phyloP scores from a whole-genome alignment of 2,888 invertebrate genomes.

The Trisateles emortualis region DNA sequence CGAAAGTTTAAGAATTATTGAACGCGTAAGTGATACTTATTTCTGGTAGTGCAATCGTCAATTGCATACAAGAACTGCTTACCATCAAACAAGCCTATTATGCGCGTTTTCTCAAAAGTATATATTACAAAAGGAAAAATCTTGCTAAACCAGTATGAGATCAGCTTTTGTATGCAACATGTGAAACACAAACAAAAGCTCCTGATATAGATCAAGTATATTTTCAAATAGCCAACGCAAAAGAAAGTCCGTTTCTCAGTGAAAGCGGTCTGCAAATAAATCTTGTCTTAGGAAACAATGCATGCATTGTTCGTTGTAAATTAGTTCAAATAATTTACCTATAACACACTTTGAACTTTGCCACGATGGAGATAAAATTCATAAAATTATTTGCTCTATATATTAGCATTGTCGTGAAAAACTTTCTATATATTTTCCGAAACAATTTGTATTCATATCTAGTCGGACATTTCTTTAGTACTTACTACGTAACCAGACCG shows the following conservation, averaged over 20 bases:
- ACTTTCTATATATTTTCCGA: constrained; percentile 24
- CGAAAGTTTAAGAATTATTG: too few relatives aligned
- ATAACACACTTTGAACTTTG: constrained; percentile 58
- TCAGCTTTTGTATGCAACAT: constrained; percentile 21
- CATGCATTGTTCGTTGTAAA: constrained; percentile 80
- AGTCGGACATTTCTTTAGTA: too few relatives aligned
- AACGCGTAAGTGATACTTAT: too few relatives aligned
- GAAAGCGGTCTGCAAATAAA: constrained; percentile 78
- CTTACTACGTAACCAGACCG: too few relatives aligned
- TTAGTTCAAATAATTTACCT: constrained; percentile 71
- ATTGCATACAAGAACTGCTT: too few relatives aligned
- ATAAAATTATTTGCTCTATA: constrained; percentile 36
- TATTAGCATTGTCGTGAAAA: constrained; percentile 30
- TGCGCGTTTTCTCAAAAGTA: constrained; percentile 7
- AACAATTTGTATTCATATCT: constrained; percentile 16
- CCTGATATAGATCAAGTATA: constrained; percentile 71
- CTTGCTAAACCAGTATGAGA: constrained; percentile 15
- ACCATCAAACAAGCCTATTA: too few relatives aligned
- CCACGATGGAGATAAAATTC: constrained; percentile 48
- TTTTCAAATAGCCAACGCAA: constrained; percentile 66
- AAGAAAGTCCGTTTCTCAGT: constrained; percentile 76
- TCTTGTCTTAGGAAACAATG: constrained; percentile 77
- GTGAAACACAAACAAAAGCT: constrained; percentile 57
- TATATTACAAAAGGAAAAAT: constrained; percentile 6
- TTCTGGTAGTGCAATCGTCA: too few relatives aligned